Evolutionary conservation across 2,888 invertebrate genomes (phyloP).

Genomic region (Drosophila suboccidentalis): DNA sequence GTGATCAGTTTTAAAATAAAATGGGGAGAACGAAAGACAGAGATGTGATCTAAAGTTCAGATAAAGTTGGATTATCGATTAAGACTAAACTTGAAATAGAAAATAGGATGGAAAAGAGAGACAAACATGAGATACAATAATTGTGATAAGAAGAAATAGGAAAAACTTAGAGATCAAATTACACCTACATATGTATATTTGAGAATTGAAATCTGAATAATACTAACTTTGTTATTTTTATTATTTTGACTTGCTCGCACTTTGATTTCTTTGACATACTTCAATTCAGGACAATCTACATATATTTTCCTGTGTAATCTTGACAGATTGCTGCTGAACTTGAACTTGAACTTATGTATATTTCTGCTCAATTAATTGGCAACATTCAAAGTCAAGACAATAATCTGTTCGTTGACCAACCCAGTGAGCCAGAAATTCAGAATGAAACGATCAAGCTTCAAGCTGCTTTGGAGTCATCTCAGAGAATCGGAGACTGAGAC

Average conservation of each 20-base stretch:
- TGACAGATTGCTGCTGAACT: background rate
- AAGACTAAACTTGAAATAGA: too few relatives aligned
- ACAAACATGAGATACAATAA: too few relatives aligned
- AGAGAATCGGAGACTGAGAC: background rate
- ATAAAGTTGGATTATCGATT: too few relatives aligned
- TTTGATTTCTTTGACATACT: too few relatives aligned
- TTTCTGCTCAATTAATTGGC: slow-evolving; percentile 43
- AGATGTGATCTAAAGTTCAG: too few relatives aligned
- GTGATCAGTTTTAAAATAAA: background rate
- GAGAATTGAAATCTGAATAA: too few relatives aligned
- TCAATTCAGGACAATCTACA: background rate
- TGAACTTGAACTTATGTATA: slow-evolving; percentile 14
- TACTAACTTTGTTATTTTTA: too few relatives aligned
- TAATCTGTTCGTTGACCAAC: slow-evolving; percentile 31
- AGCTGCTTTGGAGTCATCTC: slow-evolving; percentile 34
- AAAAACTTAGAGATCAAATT: too few relatives aligned
- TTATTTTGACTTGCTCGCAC: background rate
- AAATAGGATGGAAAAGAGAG: too few relatives aligned
- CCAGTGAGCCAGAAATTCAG: slow-evolving; percentile 21
- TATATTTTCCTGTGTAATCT: background rate
- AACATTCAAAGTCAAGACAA: slow-evolving; percentile 18
- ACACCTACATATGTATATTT: too few relatives aligned
- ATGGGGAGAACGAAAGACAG: background rate
- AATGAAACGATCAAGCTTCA: slow-evolving; percentile 71
- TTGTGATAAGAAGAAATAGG: too few relatives aligned